These are phyloP conservation scores for Actinopyga echinites DNA, from an alignment of 53 echinoderm and acorn worm genomes.

Conservation along the genomic window DNA sequence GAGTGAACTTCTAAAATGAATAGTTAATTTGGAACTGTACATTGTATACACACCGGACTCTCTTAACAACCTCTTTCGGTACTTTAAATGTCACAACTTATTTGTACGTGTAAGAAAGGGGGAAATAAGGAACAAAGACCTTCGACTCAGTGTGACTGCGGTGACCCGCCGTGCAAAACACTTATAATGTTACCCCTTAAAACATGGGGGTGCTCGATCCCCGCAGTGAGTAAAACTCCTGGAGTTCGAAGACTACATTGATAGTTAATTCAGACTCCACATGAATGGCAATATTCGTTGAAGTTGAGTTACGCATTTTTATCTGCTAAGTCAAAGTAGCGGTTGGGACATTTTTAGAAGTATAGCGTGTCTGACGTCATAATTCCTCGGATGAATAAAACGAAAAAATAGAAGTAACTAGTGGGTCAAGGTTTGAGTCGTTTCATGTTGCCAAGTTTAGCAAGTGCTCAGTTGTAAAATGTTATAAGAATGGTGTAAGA, in stretches of 20 bases:
- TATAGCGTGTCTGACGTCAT: slow-evolving; percentile 2
- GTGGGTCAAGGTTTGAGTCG: too few species aligned
- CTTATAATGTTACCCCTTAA: slow-evolving; percentile 32
- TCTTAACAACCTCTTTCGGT: slow-evolving; percentile 1
- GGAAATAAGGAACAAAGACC: not conserved
- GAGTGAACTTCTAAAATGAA: slow-evolving; percentile 18
- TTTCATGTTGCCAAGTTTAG: too few species aligned
- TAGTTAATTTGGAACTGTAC: slow-evolving; percentile 19
- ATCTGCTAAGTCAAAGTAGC: not conserved
- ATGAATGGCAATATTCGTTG: slow-evolving; percentile 5
- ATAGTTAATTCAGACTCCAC: slow-evolving; percentile 3
- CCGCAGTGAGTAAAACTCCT: slow-evolving; percentile 23
- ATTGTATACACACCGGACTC: slow-evolving; percentile 20
- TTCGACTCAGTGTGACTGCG: not conserved
- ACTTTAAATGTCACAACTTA: slow-evolving; percentile 26
- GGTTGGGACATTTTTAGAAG: slow-evolving; percentile 26
- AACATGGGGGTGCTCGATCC: not conserved
- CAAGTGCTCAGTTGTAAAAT: too few species aligned
- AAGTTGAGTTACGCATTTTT: not conserved
- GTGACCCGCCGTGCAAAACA: slow-evolving; percentile 11
- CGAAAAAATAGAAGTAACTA: too few species aligned
- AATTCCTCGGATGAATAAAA: too few species aligned
- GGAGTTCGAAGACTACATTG: slow-evolving; percentile 29
- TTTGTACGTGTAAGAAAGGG: not conserved
- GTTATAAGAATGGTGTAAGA: too few species aligned